Evolutionary conservation across 2,113 vertebrate genomes (phyloP).

Genomic region (Aegithalos caudatus): DNA sequence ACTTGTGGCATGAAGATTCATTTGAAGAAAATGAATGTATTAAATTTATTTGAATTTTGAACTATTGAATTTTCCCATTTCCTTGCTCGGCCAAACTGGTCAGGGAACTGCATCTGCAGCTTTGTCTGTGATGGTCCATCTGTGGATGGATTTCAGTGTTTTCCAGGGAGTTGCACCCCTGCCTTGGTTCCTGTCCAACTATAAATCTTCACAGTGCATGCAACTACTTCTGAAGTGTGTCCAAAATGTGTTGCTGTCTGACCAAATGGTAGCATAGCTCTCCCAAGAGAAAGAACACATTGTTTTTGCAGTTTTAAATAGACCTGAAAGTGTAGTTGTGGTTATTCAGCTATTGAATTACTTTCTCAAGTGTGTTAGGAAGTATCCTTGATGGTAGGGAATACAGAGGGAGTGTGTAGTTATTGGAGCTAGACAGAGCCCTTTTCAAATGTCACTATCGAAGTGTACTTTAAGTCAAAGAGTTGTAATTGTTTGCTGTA

Average conservation of each 20-base stretch:
- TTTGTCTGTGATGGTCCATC: neutral
- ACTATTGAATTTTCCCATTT: neutral
- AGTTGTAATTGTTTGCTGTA: neutral
- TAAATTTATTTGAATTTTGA: neutral
- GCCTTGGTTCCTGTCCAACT: neutral
- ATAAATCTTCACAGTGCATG: neutral
- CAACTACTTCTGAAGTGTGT: neutral
- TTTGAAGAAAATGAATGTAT: neutral
- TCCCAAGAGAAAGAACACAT: neutral
- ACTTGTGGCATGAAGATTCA: neutral
- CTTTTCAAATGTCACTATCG: neutral
- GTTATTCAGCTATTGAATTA: neutral
- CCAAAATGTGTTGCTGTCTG: conserved; percentile 27
- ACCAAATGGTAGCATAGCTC: conserved; percentile 33
- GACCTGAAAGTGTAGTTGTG: neutral
- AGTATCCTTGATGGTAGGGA: neutral
- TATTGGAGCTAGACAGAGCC: neutral
- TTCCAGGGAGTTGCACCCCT: neutral
- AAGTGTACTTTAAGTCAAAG: neutral
- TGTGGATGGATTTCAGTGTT: conserved; percentile 1
- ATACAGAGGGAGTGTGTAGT: neutral
- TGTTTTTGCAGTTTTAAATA: conserved; percentile 23
- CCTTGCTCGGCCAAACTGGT: neutral
- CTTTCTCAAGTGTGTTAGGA: conserved; percentile 10
- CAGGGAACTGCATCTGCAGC: neutral